phyloP scores from a whole-genome alignment of 1,140 invertebrate species.

The Pemphigus obesinymphae region DNA sequence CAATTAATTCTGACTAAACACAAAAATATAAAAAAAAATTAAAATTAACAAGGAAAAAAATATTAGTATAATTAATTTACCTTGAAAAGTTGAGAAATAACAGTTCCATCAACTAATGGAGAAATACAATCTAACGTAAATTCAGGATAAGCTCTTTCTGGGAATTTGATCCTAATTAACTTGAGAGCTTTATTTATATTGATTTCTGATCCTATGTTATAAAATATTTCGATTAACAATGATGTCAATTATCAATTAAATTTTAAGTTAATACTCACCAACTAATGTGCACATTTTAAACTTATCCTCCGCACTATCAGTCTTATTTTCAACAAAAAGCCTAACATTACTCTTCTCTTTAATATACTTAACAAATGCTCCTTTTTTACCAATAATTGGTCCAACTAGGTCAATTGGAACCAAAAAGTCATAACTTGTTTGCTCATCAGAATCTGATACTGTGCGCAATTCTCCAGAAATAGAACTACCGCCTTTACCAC shows the following conservation, averaged over 20 bases:
- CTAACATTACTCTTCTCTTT: slow-evolving; percentile 71
- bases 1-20: slow-evolving; percentile 42
- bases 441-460: slow-evolving; percentile 23
- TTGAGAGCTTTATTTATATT: slow-evolving; percentile 74
- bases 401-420: slow-evolving; percentile 77
- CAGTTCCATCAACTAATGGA: slow-evolving; percentile 27
- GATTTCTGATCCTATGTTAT: slow-evolving; percentile 58
- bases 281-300: slow-evolving; percentile 78
- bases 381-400: slow-evolving; percentile 78
- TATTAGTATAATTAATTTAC: neutral
- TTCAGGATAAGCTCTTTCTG: slow-evolving; percentile 69
- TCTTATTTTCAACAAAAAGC: slow-evolving; percentile 63
- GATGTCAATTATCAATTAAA: neutral
- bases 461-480: slow-evolving; percentile 4
- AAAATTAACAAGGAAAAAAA: neutral
- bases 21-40: slow-evolving; percentile 8
- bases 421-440: slow-evolving; percentile 56
- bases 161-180: slow-evolving; percentile 79
- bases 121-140: slow-evolving; percentile 74
- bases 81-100: slow-evolving; percentile 30
- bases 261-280: slow-evolving; percentile 54
- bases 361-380: slow-evolving; percentile 74
- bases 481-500: slow-evolving; percentile 31
- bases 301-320: slow-evolving; percentile 65
- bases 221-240: neutral